Evolutionary conservation across 30 jellyfish, hydroid and myxozoan species (phyloP), one percentile per base, ranked within the genome.

Genomic region (Pelagia noctiluca): DNA sequence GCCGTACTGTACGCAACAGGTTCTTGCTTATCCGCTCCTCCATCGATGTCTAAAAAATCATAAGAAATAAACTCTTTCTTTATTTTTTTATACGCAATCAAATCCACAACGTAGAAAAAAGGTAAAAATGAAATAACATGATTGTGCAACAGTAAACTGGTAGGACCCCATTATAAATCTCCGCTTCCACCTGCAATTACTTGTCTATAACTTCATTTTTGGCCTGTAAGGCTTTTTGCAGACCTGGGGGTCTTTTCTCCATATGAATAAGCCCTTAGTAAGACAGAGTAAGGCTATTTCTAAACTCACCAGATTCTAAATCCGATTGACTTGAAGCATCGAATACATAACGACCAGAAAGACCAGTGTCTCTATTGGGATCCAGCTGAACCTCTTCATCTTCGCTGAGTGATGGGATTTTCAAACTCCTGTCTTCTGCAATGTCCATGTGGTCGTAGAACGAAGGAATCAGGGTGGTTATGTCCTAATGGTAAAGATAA

Each of bases 371-470:
- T 11, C 84, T 83, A 25, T 83, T 83, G 26, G 93, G 87, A 36
- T 83, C 87, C 2, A 83, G 69, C 31, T 83, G 86, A 32, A 75
- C 67, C 52, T 86, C 89, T 8, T 54, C 89, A 60, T 75, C 90
- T 33, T 74, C 89, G 31, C 86, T 70, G 60, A 75, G 52, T 35
- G 96, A 88, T 25, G 88, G 85, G 24, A 75, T 69, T 48, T 71
- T 73, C 49, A 88, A 69, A 35, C 85, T 79, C 29, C 89, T 47
- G 46, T 85, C 95, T 60, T 64, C 89, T 7, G 95, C 88, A 12
- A 91, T 53, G 25, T 92, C 98, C 35, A 92, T 90, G 24, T 86
- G 93, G 29, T 78, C 93, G 82, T 80, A 87, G 49, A 92, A 87
- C 48, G 69, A 25, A 0, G 98, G 98, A 19, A 92, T 81, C n/a